Percentiles rank a stretch among this genome's conserved stretches.
Conservation (phyloP, 2,113 vertebrate species). For the Heterochromis multidens region DNA sequence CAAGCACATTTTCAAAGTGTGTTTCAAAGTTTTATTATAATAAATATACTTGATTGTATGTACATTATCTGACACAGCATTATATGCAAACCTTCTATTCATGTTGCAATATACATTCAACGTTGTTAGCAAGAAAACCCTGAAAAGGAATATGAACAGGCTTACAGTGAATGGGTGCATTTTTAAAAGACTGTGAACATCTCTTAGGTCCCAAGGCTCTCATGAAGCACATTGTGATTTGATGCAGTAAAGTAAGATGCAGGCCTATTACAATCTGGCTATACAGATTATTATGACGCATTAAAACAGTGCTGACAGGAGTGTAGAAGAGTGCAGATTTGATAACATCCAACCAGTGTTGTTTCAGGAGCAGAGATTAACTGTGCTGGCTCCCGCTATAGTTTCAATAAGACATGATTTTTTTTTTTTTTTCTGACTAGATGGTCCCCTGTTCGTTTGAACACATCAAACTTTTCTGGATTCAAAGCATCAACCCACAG, state of each 20-base stretch:
- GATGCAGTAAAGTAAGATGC: constrained; percentile 9
- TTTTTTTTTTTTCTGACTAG: background rate
- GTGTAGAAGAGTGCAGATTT: constrained; percentile 16
- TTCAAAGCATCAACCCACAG: constrained; percentile 38
- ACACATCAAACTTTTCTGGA: background rate
- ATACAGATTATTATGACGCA: background rate
- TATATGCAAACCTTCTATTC: constrained; percentile 58
- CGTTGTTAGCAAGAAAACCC: constrained; percentile 49
- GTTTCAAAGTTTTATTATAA: constrained; percentile 73
- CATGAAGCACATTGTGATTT: constrained; percentile 28
- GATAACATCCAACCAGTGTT: constrained; percentile 2
- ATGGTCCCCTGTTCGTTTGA: background rate
- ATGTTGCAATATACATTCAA: constrained; percentile 54
- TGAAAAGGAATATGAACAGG: constrained; percentile 49
- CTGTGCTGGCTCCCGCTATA: background rate
- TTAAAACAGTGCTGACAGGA: constrained; percentile 17
- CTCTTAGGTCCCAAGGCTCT: constrained; percentile 24
- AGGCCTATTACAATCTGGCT: constrained; percentile 10
- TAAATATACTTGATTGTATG: constrained; percentile 75
- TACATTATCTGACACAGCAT: constrained; percentile 69
- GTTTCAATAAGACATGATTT: background rate
- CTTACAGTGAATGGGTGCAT: constrained; percentile 41
- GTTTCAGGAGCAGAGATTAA: background rate
- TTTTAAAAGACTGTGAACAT: constrained; percentile 25
- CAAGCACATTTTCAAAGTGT: background rate